Conservation (phyloP, 2,888 invertebrate genomes). For the Alloscopus bannaensis region DNA sequence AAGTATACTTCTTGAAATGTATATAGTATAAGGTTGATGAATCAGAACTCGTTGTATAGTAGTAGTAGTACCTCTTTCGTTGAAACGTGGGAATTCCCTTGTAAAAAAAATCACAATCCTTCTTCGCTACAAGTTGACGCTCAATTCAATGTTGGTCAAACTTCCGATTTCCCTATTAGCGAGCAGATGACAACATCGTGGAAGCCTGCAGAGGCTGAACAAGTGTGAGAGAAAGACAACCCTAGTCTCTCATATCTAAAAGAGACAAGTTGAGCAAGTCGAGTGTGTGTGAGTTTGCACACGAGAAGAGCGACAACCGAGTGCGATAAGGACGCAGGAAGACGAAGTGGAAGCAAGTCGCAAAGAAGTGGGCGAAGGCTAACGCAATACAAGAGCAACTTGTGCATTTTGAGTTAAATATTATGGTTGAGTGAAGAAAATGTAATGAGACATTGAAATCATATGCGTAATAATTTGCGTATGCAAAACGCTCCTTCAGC, state of each 20-base stretch:
- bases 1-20: too few relatives aligned
- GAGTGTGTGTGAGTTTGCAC: too few relatives aligned
- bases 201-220: background rate
- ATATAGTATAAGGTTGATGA: too few relatives aligned
- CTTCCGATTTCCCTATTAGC: slow-evolving; percentile 50
- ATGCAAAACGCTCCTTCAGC: too few relatives aligned
- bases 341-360: slow-evolving; percentile 27
- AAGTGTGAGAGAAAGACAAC: slow-evolving; percentile 17
- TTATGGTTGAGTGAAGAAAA: slow-evolving; percentile 4
- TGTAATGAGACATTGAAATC: slow-evolving; percentile 31
- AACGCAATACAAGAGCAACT: slow-evolving; percentile 50
- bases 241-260: too few relatives aligned
- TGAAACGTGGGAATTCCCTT: slow-evolving; percentile 61
- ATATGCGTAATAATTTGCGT: too few relatives aligned
- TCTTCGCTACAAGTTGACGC: slow-evolving; percentile 24
- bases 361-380: slow-evolving; percentile 63
- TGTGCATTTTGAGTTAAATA: slow-evolving; percentile 33
- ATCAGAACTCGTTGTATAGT: too few relatives aligned
- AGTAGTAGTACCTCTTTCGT: slow-evolving; percentile 7
- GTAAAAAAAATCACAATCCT: background rate
- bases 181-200: too few relatives aligned
- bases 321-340: slow-evolving; percentile 31
- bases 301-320: slow-evolving; percentile 6
- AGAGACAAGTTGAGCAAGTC: too few relatives aligned
- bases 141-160: slow-evolving; percentile 61